A percentile compares a stretch with the other conserved stretches of the same genome.
Evolutionary conservation across 2,113 vertebrate genomes (phyloP).

Genomic region (Sylvicapra grimmia): DNA sequence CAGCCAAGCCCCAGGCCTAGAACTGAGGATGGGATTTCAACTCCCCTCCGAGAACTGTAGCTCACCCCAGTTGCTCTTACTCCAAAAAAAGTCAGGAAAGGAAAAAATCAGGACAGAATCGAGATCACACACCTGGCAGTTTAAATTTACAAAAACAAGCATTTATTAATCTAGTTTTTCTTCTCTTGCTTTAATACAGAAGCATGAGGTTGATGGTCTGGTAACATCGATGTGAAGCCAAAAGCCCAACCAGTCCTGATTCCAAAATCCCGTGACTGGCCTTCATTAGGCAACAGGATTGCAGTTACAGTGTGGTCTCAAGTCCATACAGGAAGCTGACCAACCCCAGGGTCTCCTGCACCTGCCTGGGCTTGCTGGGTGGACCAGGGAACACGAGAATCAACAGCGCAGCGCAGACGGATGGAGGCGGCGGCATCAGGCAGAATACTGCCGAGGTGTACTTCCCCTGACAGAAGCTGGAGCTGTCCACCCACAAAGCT

Average conservation of each 20-base stretch:
- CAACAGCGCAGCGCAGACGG: fast-evolving
- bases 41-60: background rate
- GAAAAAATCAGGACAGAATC: background rate
- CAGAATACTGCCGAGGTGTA: fast-evolving
- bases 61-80: background rate
- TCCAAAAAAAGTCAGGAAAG: background rate
- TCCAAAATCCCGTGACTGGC: fast-evolving
- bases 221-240: fast-evolving
- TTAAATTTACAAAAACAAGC: background rate
- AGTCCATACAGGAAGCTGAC: background rate
- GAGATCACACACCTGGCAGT: background rate
- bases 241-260: background rate
- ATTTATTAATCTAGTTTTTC: slow-evolving; percentile 34
- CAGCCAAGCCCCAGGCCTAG: background rate
- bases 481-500: background rate
- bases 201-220: background rate
- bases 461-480: background rate
- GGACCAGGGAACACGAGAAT: background rate
- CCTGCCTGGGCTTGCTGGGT: fast-evolving
- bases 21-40: background rate
- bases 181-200: background rate
- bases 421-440: fast-evolving
- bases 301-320: background rate
- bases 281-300: background rate
- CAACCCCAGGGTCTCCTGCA: background rate